A percentile compares a stretch with the other conserved stretches of the same genome.
These are phyloP conservation scores for Plebejus anna DNA, from an alignment of 2,888 invertebrate species.

Conservation along the genomic window DNA sequence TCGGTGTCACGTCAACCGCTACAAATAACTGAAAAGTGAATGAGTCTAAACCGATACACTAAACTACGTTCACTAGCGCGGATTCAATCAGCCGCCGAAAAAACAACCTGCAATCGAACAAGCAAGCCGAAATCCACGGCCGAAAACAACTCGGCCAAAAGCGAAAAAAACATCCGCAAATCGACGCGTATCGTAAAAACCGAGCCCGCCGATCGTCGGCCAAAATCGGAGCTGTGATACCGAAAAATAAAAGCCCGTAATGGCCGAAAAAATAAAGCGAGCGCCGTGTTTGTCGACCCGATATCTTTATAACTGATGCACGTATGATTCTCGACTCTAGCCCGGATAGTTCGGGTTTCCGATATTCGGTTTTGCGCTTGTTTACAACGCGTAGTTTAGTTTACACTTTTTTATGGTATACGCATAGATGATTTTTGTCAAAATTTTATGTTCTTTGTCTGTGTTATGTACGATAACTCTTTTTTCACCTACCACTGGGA, in stretches of 20 bases:
- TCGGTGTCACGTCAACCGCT: constrained; percentile 50
- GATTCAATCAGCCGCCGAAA: constrained; percentile 73
- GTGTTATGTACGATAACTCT: not conserved
- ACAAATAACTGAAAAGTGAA: constrained; percentile 60
- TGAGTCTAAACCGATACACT: constrained; percentile 66
- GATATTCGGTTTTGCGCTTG: constrained; percentile 14
- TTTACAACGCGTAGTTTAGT: not conserved
- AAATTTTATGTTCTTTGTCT: not conserved
- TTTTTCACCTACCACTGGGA: no score
- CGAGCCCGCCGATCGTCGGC: constrained; percentile 70
- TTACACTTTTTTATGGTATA: not conserved
- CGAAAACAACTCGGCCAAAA: constrained; percentile 75
- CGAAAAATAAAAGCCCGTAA: constrained; percentile 76
- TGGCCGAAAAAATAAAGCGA: constrained; percentile 72
- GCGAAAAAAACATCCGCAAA: constrained; percentile 72
- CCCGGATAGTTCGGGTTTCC: constrained; percentile 3
- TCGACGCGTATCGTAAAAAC: constrained; percentile 73
- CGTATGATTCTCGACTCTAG: constrained; percentile 37
- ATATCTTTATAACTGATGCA: constrained; percentile 62
- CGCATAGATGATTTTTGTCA: not conserved
- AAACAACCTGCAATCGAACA: constrained; percentile 70
- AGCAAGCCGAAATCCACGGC: constrained; percentile 70
- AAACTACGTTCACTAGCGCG: constrained; percentile 75
- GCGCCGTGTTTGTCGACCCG: constrained; percentile 51
- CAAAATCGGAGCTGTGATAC: constrained; percentile 78